Evolutionary conservation across 2,797 vertebrate species (phyloP), one percentile per base, ranked within the genome.

Genomic region (Acrossocheilus fasciatus): DNA sequence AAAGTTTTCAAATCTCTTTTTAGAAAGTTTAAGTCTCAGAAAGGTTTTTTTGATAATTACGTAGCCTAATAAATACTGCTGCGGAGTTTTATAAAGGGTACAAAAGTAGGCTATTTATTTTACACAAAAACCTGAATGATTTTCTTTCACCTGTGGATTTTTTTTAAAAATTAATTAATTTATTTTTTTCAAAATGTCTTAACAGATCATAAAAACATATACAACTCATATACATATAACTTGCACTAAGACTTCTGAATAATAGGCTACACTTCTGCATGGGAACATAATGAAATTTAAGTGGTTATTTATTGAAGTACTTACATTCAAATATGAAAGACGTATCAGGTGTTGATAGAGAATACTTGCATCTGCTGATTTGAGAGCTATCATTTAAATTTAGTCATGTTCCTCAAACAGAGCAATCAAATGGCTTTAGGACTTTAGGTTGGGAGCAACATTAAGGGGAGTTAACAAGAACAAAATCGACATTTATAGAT

Each of bases 331-430:
- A 10, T 20, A 50, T 50, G 72, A 18, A 20, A 36, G 18, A 76
- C 1, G 6, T 30, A 36, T 50, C 45, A 34, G 18, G 45, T 76
- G 2, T 54, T 76, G 30, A 54, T 36, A 14, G 30, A 34, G 74
- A 54, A 54, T 12, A 76, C 30, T 75, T 76, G n/a, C 59, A 64
- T 64, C 47, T 52, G 74, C 50, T n/a, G 34, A 57, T 54, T 54
- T 54, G 18, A 76, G 5, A 76, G 2, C 26, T 74, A 17, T 47
- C 8, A 39, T 50, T 74, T 74, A 30, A 50, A 30, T 30, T 30
- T 36, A 20, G 47, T 2, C 26, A 9, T 34, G 73, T 34, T 7
- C 30, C 30, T 54, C 30, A 6, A 34, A 18, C 26, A 76, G 10
- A 20, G 47, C 9, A 76, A 54, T 36, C 18, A 7, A 36, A 23